Base-by-base conservation (phyloP, 2,113 vertebrate genomes). In the Ceyx margarethae region DNA sequence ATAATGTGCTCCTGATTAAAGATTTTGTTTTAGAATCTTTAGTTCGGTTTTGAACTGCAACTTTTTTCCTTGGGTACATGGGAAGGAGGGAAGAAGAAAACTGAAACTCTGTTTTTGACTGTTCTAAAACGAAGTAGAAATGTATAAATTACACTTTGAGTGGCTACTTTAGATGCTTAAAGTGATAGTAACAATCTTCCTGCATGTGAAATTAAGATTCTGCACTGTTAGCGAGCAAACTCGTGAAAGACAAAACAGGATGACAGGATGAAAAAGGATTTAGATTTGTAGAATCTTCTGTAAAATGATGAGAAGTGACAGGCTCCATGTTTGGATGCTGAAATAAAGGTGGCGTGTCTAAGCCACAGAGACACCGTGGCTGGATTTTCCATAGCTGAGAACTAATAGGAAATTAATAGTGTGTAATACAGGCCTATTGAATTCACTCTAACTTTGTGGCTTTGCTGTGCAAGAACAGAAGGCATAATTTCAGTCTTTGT, bases 361-460 rank as follows among this genome's bases (percentile, higher is more conserved):
- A 98, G 96, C 93, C 87, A 67, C 60, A 80, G 85, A 97, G 97
- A 97, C 96, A 95, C 90, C 6, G 25, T 71, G 74, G 91, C 94
- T 94, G 82, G 79, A 91, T 96, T 96, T 95, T 94, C 94, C 96
- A 94, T 96, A 97, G 92, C 90, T 95, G 75, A 96, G 81, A 95
- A 95, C 95, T 97, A 98, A 97, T 96, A 96, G 84, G 95, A 97
- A 98, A 97, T 97, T 98, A 98, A 98, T 97, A 97, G 96, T 96
- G 91, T 98, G 91, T 97, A 98, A 97, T 98, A 68, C 69, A 93
- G 91, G 77, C 92, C 96, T 94, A n/a, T 85, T 97, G 97, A 95
- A 97, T 91, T 94, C 94, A 68, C 84, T 90, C 94, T 95, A 81
- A 94, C 57, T 90, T 69, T 88, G 86, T 56, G 50, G 88, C 93